phyloP scores from a whole-genome alignment of 2,113 vertebrate species.

The Loxodonta africana region DNA sequence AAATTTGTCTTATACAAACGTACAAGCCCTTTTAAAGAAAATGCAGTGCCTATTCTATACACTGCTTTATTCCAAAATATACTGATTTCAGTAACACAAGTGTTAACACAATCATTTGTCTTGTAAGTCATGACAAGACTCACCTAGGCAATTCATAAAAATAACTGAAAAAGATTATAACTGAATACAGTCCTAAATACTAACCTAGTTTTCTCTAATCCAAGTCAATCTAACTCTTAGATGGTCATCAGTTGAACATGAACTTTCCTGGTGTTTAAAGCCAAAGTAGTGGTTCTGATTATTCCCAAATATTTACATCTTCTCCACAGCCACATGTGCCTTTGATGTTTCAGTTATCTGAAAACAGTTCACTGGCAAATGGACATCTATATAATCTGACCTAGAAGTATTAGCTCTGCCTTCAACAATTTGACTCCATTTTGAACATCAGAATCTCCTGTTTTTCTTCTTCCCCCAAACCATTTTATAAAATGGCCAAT shows the following conservation, averaged over 20 bases:
- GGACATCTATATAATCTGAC: background rate
- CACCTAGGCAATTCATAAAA: background rate
- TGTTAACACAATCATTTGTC: background rate
- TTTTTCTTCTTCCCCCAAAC: background rate
- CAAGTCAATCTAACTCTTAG: background rate
- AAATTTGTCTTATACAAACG: background rate
- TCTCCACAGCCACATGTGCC: background rate
- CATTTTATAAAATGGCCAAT: background rate
- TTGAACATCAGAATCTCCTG: background rate
- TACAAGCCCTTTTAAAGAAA: slow-evolving; percentile 32
- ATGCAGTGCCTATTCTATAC: background rate
- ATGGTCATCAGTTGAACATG: background rate
- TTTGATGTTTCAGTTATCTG: background rate
- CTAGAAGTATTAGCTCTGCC: background rate
- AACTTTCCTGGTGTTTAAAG: background rate
- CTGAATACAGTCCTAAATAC: background rate
- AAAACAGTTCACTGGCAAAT: slow-evolving; percentile 11
- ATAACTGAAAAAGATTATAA: background rate
- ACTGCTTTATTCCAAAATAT: background rate
- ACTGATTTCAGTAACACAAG: background rate
- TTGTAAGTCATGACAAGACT: slow-evolving; percentile 2
- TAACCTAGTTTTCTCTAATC: background rate
- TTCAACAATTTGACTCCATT: background rate
- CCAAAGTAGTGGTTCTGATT: background rate
- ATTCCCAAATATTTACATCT: background rate